These are phyloP conservation scores for Orthonevra nobilis DNA, from an alignment of 2,888 invertebrate species.

Conservation along the genomic window DNA sequence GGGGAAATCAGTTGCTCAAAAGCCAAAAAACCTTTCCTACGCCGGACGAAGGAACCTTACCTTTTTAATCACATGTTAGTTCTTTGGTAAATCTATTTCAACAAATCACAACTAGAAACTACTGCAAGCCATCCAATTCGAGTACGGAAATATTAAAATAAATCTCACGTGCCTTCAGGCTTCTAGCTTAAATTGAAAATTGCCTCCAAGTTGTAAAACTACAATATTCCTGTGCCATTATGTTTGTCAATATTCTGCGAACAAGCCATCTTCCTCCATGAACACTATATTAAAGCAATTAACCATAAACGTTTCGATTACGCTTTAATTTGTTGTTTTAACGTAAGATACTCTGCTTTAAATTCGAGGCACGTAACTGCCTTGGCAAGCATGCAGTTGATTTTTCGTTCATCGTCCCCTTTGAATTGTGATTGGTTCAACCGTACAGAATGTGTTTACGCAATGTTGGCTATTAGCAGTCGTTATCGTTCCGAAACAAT, in stretches of 20 bases:
- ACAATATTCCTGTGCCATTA: conserved; percentile 11
- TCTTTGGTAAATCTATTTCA: no score
- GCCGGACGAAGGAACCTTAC: no score
- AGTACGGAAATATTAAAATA: no score
- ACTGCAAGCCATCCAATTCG: no score
- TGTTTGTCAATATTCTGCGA: conserved; percentile 19
- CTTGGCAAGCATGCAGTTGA: conserved; percentile 42
- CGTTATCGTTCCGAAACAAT: conserved; percentile 24
- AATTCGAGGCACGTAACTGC: conserved; percentile 55
- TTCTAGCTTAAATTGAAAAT: conserved; percentile 1
- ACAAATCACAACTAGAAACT: no score
- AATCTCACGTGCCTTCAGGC: neutral
- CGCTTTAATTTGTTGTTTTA: conserved; percentile 50
- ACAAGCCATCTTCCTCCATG: conserved; percentile 6
- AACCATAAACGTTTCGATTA: conserved; percentile 52
- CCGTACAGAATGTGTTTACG: conserved; percentile 34
- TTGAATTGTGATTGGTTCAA: no score
- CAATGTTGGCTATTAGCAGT: conserved; percentile 42
- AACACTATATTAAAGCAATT: conserved; percentile 43
- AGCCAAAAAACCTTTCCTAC: no score
- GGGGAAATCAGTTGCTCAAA: no score
- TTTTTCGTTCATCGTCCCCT: conserved; percentile 27
- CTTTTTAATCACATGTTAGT: no score
- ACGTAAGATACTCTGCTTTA: conserved; percentile 25
- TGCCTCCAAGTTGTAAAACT: neutral